These are phyloP conservation scores for Pseudoatta argentina DNA, from an alignment of 1,140 invertebrate genomes.

Conservation along the genomic window DNA sequence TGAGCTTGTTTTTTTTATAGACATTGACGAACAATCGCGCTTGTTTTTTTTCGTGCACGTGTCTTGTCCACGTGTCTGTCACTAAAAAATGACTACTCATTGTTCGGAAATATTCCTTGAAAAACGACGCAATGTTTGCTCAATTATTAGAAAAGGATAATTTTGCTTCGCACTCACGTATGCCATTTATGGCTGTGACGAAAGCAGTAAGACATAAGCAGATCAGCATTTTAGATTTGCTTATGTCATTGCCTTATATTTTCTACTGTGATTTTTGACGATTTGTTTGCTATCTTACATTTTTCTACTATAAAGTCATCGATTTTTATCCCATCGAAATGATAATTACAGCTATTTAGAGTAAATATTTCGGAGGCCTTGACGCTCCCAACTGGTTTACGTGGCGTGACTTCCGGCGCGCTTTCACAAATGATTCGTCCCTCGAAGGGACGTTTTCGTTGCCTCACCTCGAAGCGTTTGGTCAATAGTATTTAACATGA, in stretches of 20 bases:
- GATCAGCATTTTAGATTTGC: too few relatives aligned
- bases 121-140: not conserved
- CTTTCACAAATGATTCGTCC: constrained; percentile 62
- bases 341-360: constrained; percentile 63
- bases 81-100: constrained; percentile 18
- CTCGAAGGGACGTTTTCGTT: constrained; percentile 33
- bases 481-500: constrained; percentile 2
- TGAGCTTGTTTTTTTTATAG: constrained; percentile 53
- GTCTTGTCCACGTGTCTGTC: constrained; percentile 14
- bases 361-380: constrained; percentile 61
- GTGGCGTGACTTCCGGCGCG: constrained; percentile 68
- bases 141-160: not conserved
- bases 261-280: too few relatives aligned
- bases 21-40: not conserved
- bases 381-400: constrained; percentile 67
- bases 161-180: not conserved
- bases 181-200: too few relatives aligned
- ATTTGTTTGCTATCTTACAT: too few relatives aligned
- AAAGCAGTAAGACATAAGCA: too few relatives aligned
- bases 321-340: not conserved
- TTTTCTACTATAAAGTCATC: too few relatives aligned
- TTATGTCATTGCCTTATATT: too few relatives aligned
- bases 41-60: constrained; percentile 36
- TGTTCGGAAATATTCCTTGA: not conserved
- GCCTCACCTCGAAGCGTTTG: constrained; percentile 50